Base-by-base conservation (phyloP, 2,888 invertebrate species). In the Heliconius erato region DNA sequence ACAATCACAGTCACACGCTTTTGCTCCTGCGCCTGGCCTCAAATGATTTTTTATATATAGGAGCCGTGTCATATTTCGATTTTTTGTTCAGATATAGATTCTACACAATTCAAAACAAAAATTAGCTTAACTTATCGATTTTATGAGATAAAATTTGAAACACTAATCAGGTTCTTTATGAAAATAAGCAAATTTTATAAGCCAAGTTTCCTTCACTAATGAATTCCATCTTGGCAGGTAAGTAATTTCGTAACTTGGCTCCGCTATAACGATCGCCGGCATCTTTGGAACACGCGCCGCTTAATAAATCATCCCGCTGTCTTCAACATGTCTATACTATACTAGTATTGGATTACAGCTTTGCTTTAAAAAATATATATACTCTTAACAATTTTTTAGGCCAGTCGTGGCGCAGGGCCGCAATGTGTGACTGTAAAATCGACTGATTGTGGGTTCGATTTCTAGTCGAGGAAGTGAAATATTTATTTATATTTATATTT, bases 251-350 rank as follows among this genome's bases (percentile, higher is more conserved):
- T 76, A 82, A 74, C n/a, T 82, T 76, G 35, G 35, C 72, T 49
- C 49, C 82, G 63, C 72, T 76, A 65, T 74, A 81, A 84, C 86
- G 87, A 85, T 87, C 85, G 85, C 84, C 83, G 84, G 86, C 86
- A 87, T 87, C 85, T 85, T 86, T 82, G 82, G 81, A 85, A 87
- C 83, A 84, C 85, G 86, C 83, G 86, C 83, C 81, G 84, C 80
- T 86, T 86, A 86, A 87, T 87, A 87, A 88, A 88, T 88, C 88
- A 87, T 85, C 83, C 80, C 77, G 72, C 83, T 80, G 84, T 84
- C 86, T 85, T 87, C 85, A 86, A 84, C 82, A 79, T 72, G 76
- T 80, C 82, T 80, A 19, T 44, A 44, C 40, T 59, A 35, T 69
- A 79, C 71, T 72, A 77, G 76, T 19, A 9, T 19, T 23, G 28